Conservation (phyloP, 1,140 invertebrate species). For the Coenobita brevimanus region DNA sequence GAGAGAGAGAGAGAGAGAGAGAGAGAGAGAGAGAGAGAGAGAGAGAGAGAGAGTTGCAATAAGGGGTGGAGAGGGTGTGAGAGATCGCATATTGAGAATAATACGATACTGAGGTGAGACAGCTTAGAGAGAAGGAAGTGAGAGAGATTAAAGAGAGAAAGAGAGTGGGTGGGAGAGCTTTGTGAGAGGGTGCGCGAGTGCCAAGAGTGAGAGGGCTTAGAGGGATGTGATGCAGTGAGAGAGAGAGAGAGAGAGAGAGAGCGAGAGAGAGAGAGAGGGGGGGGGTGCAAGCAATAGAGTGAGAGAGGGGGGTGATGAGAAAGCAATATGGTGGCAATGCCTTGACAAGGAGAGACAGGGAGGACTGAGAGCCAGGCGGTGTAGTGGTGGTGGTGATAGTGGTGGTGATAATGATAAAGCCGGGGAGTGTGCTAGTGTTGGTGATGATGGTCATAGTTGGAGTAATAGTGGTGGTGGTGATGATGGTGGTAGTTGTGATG, state of each 20-base stretch:
- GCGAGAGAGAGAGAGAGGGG: not conserved
- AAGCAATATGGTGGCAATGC: not conserved
- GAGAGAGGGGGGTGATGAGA: not conserved
- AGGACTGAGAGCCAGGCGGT: not conserved
- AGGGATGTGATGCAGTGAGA: not conserved
- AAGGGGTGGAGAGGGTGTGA: not conserved
- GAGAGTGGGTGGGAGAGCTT: not conserved
- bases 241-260: not conserved
- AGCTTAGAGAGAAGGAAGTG: not conserved
- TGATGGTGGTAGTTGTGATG: slow-evolving; percentile 17
- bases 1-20: not conserved
- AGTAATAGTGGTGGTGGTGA: not conserved
- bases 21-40: not conserved
- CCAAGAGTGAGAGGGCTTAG: not conserved
- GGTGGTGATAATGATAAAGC: not conserved
- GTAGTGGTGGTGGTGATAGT: slow-evolving; percentile 4
- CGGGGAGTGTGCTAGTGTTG: not conserved
- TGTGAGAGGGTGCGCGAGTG: not conserved
- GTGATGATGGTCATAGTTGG: not conserved
- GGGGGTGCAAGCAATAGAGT: not conserved
- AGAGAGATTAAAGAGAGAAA: not conserved
- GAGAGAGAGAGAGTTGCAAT: not conserved
- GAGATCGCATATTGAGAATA: too few species aligned
- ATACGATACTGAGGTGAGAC: too few species aligned
- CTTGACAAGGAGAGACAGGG: slow-evolving; percentile 14